phyloP scores from a whole-genome alignment of 2,797 vertebrate genomes.

The Artibeus jamaicensis region DNA sequence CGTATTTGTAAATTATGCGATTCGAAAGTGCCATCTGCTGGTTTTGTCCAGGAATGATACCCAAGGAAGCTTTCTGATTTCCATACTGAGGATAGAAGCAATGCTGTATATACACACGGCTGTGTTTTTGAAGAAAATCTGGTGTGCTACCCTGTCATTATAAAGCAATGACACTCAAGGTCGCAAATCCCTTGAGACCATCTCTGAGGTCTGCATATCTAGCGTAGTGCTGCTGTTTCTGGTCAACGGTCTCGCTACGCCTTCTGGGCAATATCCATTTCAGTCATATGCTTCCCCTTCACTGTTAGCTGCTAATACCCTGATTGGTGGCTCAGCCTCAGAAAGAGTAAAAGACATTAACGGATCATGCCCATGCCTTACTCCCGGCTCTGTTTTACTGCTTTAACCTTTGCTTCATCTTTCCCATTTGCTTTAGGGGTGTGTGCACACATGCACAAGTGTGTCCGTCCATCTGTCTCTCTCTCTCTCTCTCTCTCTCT shows the following conservation, averaged over 20 bases:
- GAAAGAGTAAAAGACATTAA: neutral
- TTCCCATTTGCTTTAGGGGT: neutral
- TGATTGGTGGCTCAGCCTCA: neutral
- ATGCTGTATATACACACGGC: neutral
- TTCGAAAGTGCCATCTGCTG: slow-evolving; percentile 69
- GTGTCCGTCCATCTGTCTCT: neutral
- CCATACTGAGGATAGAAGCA: neutral
- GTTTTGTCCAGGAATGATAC: neutral
- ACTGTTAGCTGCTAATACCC: neutral
- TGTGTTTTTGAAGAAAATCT: neutral
- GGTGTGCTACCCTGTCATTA: neutral
- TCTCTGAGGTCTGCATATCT: neutral
- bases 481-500: neutral
- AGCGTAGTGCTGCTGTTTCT: neutral
- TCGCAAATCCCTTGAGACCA: neutral
- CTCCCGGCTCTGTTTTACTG: neutral
- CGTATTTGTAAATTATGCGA: neutral
- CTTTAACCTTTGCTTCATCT: neutral
- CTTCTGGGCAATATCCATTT: neutral
- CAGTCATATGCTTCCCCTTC: neutral
- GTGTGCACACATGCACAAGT: too few relatives aligned
- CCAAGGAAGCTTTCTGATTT: neutral
- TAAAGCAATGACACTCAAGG: neutral
- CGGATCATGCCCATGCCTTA: neutral
- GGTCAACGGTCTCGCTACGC: neutral